phyloP scores from a whole-genome alignment of 2,888 invertebrate genomes.

The Aporophyla nigra region DNA sequence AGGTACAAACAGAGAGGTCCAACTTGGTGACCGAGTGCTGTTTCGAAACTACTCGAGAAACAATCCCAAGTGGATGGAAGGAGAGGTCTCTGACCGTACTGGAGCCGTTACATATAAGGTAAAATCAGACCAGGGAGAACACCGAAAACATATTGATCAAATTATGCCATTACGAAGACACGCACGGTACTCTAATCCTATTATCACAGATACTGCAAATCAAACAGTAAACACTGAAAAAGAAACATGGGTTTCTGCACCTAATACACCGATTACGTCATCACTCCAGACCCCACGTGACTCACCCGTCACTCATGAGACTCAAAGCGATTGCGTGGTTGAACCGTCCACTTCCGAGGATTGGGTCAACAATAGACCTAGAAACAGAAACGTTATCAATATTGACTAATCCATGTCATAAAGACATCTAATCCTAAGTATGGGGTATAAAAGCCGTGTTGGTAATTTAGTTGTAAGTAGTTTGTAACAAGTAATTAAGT shows the following conservation, averaged over 20 bases:
- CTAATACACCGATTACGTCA: constrained; percentile 9
- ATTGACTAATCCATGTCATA: background rate
- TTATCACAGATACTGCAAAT: background rate
- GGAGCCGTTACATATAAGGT: too few species aligned
- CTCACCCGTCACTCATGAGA: background rate
- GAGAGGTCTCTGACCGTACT: too few species aligned
- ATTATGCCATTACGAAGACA: background rate
- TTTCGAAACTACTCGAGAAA: too few species aligned
- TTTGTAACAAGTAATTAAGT: background rate
- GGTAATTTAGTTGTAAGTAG: background rate
- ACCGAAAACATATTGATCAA: too few species aligned
- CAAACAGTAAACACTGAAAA: background rate
- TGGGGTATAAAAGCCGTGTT: background rate
- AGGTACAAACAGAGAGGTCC: too few species aligned
- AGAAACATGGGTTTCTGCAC: background rate
- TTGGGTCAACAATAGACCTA: background rate
- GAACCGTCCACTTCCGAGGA: background rate
- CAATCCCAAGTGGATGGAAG: too few species aligned
- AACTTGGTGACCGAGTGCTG: too few species aligned
- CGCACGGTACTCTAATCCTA: background rate
- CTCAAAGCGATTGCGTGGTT: background rate
- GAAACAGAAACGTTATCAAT: background rate
- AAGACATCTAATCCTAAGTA: background rate
- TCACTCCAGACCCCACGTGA: background rate
- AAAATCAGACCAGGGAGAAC: too few species aligned